A percentile compares a stretch with the other conserved stretches of the same genome.
Conservation (phyloP, 2,797 vertebrate species). For the Arctocebus calabarensis region DNA sequence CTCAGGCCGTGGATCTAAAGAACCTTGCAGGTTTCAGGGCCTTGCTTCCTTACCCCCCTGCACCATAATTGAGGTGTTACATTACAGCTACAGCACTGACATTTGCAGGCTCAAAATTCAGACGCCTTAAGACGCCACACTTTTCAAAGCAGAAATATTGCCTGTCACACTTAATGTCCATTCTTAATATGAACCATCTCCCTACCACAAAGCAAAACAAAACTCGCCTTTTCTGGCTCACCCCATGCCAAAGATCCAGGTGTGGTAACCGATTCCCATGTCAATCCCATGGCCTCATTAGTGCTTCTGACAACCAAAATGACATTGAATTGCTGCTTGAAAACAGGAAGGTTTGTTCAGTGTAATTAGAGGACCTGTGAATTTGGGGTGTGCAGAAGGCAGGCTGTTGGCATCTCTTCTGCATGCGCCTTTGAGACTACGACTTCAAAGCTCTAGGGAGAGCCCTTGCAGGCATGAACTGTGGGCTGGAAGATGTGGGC, state of each 20-base stretch:
- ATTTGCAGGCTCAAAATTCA: conserved; percentile 73
- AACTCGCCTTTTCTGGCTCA: not conserved
- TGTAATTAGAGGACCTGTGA: conserved; percentile 61
- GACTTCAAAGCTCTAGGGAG: not conserved
- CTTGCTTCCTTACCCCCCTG: conserved; percentile 76
- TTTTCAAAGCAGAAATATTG: conserved; percentile 63
- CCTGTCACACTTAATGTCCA: conserved; percentile 19
- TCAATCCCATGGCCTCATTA: not conserved
- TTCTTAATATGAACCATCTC: not conserved
- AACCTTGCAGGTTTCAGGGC: conserved; percentile 65
- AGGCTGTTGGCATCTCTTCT: not conserved
- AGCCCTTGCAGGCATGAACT: not conserved
- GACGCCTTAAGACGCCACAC: conserved; percentile 60
- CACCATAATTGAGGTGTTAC: conserved; percentile 83
- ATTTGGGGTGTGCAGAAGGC: conserved; percentile 31
- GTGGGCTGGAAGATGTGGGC: not conserved
- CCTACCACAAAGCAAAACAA: not conserved
- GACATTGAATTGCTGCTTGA: conserved; percentile 37
- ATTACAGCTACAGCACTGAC: conserved; percentile 64
- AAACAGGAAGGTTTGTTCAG: conserved; percentile 64
- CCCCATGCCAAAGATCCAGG: not conserved
- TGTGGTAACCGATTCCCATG: not conserved
- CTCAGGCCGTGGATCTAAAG: conserved; percentile 80
- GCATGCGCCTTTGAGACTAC: not conserved
- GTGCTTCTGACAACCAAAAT: conserved; percentile 60